These are phyloP conservation scores for Cassiopea andromeda DNA, from an alignment of 30 jellyfish, hydroid and myxozoan species.

Conservation along the genomic window DNA sequence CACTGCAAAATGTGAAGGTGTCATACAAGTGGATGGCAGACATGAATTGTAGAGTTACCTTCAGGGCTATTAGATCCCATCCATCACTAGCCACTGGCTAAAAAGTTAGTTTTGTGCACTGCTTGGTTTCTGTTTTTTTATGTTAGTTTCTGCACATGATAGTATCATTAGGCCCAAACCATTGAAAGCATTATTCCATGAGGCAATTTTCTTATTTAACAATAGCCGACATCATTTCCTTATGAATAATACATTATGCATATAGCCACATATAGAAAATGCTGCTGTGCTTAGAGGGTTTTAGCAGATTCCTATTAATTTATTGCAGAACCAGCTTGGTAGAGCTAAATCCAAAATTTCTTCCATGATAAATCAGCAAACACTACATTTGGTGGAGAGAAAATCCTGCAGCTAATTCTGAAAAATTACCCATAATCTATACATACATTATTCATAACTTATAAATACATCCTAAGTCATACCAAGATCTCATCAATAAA, in stretches of 20 bases:
- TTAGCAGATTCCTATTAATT: not conserved
- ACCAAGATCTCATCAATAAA: no score
- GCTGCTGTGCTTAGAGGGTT: conserved; percentile 6
- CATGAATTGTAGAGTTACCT: no score
- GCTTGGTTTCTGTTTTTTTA: no score
- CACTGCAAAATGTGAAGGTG: no score
- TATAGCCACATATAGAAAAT: conserved; percentile 1
- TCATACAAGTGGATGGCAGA: no score
- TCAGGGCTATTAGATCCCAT: no score
- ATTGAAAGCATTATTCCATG: no score
- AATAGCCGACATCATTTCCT: not conserved
- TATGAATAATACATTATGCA: not conserved
- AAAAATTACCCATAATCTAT: conserved; percentile 27
- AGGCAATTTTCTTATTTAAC: no score
- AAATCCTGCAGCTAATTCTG: conserved; percentile 21
- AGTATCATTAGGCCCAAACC: not conserved
- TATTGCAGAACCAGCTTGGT: conserved; percentile 32
- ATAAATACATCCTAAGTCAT: not conserved
- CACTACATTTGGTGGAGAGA: conserved; percentile 39
- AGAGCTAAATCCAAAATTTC: conserved; percentile 17
- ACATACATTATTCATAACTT: conserved; percentile 16
- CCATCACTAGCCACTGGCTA: no score
- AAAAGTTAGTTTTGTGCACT: no score
- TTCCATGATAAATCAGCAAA: conserved; percentile 23
- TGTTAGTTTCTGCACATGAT: no score